Evolutionary conservation across 1,140 invertebrate species (phyloP).

Genomic region (Wasmannia auropunctata): DNA sequence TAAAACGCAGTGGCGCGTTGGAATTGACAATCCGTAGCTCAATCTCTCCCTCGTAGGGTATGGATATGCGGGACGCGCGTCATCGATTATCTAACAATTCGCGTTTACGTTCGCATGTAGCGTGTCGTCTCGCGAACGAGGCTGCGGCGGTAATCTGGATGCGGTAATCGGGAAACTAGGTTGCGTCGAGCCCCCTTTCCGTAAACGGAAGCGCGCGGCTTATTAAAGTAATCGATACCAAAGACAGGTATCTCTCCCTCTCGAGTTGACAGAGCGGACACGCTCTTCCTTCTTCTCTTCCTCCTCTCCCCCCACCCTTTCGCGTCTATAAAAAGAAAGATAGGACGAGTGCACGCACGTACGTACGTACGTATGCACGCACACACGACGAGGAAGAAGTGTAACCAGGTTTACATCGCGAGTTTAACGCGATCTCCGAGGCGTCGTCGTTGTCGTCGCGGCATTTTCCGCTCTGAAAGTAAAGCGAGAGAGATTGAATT

Average conservation of each 20-base stretch:
- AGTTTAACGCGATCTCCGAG: constrained; percentile 4
- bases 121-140: constrained; percentile 19
- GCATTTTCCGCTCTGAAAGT: constrained; percentile 50
- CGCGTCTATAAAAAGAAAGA: constrained; percentile 37
- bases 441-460: neutral
- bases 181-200: constrained; percentile 35
- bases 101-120: neutral
- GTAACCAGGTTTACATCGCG: neutral
- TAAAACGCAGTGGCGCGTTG: neutral
- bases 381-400: neutral
- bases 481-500: constrained; percentile 40
- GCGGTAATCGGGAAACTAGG: constrained; percentile 46
- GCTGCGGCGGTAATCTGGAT: constrained; percentile 37
- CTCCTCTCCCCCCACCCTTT: neutral
- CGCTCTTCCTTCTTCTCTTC: neutral
- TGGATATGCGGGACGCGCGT: neutral
- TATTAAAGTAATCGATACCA: constrained; percentile 53
- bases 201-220: constrained; percentile 29
- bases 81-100: constrained; percentile 5
- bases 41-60: neutral
- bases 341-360: neutral
- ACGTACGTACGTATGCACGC: neutral
- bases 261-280: constrained; percentile 13
- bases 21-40: neutral
- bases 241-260: constrained; percentile 40